Base-by-base conservation (phyloP, 1,140 invertebrate genomes). In the Magallana angulata region DNA sequence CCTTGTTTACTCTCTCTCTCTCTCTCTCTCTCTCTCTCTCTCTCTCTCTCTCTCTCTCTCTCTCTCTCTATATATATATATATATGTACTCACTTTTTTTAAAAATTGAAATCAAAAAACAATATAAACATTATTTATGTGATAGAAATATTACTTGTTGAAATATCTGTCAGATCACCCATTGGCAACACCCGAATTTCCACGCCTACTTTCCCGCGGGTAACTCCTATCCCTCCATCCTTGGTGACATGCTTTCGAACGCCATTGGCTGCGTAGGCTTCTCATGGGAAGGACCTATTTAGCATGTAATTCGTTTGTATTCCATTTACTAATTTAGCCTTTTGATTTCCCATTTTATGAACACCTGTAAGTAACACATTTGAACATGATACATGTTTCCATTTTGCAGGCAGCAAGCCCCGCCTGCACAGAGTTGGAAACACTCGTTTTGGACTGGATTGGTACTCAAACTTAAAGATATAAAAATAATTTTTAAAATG, bases 161-260 rank as follows among this genome's bases (percentile, higher is more conserved):
- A 24, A 24, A 24, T 24, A 11, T 36, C 4, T 94, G 94, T 3
- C 93, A 97, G 97, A 96, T 98, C 80, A 99, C 99, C 0, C 98
- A 99, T 94, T 99, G 99, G 99, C 98, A 99, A 94, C 99, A 99
- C 96, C 99, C 99, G 0, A 95, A 98, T 82, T 99, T 99, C 95
- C 99, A 99, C 94, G 99, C 99, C 0, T 99, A 99, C 94, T 99
- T 99, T 94, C 99, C 99, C 1, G 97, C 98, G 0, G 99, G 99
- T 48, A 99, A 99, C 95, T 99, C 98, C 0, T 99, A 97, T 94
- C 98, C 99, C 1, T 99, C 98, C 0, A 99, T 99, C 86, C 95
- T 99, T 18, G 99, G 98, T n/a, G 98, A 99, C 91, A 99, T 99
- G 98, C 94, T 99, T 60, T 97, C 97, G 14, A 97, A 98, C 94